These are phyloP conservation scores for Tenthredo notha DNA, from an alignment of 2,888 invertebrate genomes.

Conservation along the genomic window DNA sequence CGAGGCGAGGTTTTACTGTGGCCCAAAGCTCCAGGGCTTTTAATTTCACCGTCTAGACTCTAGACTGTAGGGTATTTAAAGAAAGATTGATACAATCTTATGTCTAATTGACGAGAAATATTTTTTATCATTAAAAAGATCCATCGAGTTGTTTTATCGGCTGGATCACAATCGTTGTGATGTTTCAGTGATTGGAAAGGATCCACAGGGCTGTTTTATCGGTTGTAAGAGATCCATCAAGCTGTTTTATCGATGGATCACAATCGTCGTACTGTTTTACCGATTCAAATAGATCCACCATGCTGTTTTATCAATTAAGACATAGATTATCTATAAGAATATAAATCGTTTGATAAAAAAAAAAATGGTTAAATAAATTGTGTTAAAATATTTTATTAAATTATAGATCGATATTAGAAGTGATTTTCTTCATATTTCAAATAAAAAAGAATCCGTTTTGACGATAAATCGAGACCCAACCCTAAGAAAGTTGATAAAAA, in stretches of 20 bases:
- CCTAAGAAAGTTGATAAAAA: slow-evolving; percentile 7
- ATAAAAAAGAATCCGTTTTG: neutral
- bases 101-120: neutral
- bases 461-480: neutral
- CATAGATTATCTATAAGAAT: no score
- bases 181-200: neutral
- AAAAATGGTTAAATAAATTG: neutral
- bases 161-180: neutral
- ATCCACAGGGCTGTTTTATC: neutral
- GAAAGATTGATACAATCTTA: neutral
- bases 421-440: neutral
- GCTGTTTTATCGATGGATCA: neutral
- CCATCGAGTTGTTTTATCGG: neutral
- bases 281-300: no score
- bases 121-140: neutral
- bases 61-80: neutral
- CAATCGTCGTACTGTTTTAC: neutral
- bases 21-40: neutral
- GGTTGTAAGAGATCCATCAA: neutral
- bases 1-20: slow-evolving; percentile 5
- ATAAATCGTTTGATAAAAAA: neutral
- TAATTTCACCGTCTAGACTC: neutral
- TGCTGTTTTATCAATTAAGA: neutral
- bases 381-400: neutral
- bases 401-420: neutral